phyloP scores from a whole-genome alignment of 1,140 invertebrate species.

The Apolygus lucorum region DNA sequence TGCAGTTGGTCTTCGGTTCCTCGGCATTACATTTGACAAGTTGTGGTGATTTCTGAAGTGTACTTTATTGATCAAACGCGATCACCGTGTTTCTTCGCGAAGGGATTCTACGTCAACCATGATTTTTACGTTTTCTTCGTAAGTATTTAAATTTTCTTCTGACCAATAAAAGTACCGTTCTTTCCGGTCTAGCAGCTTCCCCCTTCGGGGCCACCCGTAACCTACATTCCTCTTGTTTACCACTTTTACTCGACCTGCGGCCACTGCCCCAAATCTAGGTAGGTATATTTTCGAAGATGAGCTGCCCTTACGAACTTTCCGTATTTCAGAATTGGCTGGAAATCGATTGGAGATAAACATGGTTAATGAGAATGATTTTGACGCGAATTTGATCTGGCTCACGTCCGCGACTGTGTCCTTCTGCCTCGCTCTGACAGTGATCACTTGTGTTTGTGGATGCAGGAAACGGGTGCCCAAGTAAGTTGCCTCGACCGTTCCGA shows the following conservation, averaged over 20 bases:
- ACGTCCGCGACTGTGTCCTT: constrained; percentile 25
- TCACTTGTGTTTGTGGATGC: constrained; percentile 36
- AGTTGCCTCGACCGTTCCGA: too few species aligned
- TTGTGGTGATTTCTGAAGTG: neutral
- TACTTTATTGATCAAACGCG: neutral
- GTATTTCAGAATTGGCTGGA: constrained; percentile 1
- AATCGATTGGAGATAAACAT: constrained; percentile 16
- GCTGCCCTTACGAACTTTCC: neutral
- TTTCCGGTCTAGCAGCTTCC: too few species aligned
- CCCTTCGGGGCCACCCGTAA: neutral
- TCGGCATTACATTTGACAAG: neutral
- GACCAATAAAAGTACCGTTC: neutral
- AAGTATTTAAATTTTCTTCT: neutral
- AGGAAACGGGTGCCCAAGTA: constrained; percentile 36
- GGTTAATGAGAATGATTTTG: constrained; percentile 22
- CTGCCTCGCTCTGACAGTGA: constrained; percentile 25
- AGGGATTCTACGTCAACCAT: neutral
- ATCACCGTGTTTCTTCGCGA: neutral
- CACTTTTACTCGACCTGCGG: neutral
- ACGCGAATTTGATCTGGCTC: constrained; percentile 25
- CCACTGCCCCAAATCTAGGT: neutral
- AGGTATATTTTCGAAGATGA: neutral
- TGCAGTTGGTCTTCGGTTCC: neutral
- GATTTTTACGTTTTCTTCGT: neutral
- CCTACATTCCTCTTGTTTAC: constrained; percentile 13